A percentile compares a stretch with the other conserved stretches of the same genome.
Conservation (phyloP, 2,888 invertebrate species). For the Eupithecia abbreviata region DNA sequence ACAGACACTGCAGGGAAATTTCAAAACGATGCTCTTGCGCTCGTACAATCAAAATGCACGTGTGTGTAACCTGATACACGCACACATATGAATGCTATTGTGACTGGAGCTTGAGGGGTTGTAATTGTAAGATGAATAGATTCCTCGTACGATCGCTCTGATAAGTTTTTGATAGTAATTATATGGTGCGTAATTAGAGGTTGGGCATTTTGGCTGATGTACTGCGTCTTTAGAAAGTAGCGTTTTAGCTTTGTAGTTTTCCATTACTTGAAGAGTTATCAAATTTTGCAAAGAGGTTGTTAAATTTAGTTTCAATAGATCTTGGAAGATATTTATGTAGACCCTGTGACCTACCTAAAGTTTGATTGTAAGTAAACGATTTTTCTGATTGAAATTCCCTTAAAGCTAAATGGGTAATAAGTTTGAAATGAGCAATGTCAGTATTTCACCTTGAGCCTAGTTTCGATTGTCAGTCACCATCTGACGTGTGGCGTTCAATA, state of each 20-base stretch:
- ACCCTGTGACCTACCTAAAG: not conserved
- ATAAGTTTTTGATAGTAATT: constrained; percentile 39
- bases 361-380: not conserved
- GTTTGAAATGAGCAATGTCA: constrained; percentile 47
- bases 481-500: constrained; percentile 61
- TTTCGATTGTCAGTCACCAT: constrained; percentile 50
- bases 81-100: constrained; percentile 37
- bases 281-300: not conserved
- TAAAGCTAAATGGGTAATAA: not conserved
- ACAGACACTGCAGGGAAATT: constrained; percentile 45
- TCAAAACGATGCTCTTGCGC: constrained; percentile 41
- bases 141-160: constrained; percentile 35
- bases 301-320: not conserved
- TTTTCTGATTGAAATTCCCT: not conserved
- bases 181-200: constrained; percentile 37
- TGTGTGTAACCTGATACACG: constrained; percentile 44
- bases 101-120: constrained; percentile 30
- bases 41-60: constrained; percentile 38
- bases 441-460: constrained; percentile 58
- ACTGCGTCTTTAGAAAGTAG: constrained; percentile 16
- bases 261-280: not conserved
- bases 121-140: constrained; percentile 37
- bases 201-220: constrained; percentile 31
- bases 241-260: not conserved
- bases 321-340: too few relatives aligned